Base-by-base conservation (phyloP, 2,888 invertebrate species). In the Epistrophe grossulariae region DNA sequence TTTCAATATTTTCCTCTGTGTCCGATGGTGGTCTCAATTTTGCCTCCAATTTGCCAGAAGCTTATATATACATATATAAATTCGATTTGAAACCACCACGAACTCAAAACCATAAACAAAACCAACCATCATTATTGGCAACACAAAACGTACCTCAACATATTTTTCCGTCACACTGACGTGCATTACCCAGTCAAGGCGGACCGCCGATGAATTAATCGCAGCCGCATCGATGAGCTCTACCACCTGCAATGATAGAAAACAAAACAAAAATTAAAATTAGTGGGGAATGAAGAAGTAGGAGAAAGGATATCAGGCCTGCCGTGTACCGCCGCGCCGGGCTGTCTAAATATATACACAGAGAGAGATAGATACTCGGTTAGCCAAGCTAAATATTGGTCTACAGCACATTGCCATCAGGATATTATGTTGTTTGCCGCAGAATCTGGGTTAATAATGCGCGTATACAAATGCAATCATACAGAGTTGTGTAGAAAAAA, bases 141-240 rank as follows among this genome's bases (percentile, higher is more conserved):
- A 68, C 31, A 70, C 28, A 28, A 72, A 68, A 79, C 88, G 77
- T 89, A 93, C 93, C 92, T 93, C 93, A 73, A 93, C 92, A 88
- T 93, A 93, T 89, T 93, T 92, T 82, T 93, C 93, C 59, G 90
- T 92, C 43, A 91, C 90, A 89, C 92, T 91, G 15, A 93, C 91
- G 88, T 93, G 92, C 87, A 93, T 90, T 84, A 93, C 92, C 94
- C 94, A 94, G 84, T 93, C 92, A 79, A 94, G 90, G 83, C 94
- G 93, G 55, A 94, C 94, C 11, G 94, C 94, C 88, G 94, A 94
- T 35, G 94, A 94, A 88, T 94, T 94, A 79, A 94, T 92, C 24
- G 94, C 93, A 60, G 93, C 92, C 40, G 94, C 94, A 91, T 94
- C 94, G 79, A 93, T 93, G 89, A 98, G 93, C 90, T 96, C 96